Percentiles rank a stretch among this genome's conserved stretches.
phyloP scores from a whole-genome alignment of 2,888 invertebrate genomes.

The Allolobophora icterica region DNA sequence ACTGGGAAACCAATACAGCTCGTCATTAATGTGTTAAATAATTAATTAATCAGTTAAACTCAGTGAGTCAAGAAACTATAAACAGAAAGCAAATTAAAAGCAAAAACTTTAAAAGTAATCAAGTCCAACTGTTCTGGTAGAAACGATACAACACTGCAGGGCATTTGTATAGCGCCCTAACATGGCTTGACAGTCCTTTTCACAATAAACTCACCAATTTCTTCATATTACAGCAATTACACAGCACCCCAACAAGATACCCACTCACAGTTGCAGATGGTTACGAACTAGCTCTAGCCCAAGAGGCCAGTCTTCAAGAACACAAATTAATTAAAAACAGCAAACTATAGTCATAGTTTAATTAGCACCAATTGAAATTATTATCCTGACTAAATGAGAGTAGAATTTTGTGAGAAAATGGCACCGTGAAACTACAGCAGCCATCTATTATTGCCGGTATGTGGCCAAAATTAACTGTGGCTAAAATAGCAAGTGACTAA shows the following conservation, averaged over 20 bases:
- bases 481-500: too few relatives aligned
- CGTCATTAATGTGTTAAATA: too few relatives aligned
- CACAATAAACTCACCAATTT: background rate
- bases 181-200: background rate
- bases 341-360: too few relatives aligned
- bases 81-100: background rate
- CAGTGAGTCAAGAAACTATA: background rate
- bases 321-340: background rate
- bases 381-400: too few relatives aligned
- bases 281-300: too few relatives aligned
- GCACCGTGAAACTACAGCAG: background rate
- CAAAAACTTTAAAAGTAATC: background rate
- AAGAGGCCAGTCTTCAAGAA: background rate
- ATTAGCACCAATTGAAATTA: too few relatives aligned
- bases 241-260: too few relatives aligned
- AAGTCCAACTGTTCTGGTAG: background rate
- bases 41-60: background rate
- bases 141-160: background rate
- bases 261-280: too few relatives aligned
- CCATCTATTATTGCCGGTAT: background rate
- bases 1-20: too few relatives aligned
- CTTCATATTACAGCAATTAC: too few relatives aligned
- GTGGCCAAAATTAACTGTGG: background rate
- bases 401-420: background rate
- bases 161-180: background rate